phyloP scores from a whole-genome alignment of 1,140 invertebrate species.

The Heliothis virescens region DNA sequence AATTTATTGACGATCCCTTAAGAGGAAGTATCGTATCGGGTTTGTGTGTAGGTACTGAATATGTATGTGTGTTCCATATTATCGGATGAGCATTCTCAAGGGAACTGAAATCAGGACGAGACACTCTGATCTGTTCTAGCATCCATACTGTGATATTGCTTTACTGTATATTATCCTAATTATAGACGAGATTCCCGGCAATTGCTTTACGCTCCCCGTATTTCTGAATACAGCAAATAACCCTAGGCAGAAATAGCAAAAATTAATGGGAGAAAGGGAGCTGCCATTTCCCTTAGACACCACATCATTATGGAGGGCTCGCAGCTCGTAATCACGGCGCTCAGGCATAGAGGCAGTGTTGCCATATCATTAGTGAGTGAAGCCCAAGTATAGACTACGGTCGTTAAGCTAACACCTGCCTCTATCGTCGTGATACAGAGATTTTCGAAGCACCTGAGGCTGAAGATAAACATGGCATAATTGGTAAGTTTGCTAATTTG shows the following conservation, averaged over 20 bases:
- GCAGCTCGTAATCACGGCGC: neutral
- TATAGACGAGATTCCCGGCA: neutral
- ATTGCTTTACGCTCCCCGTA: neutral
- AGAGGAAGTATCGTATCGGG: slow-evolving; percentile 15
- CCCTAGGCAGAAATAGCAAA: neutral
- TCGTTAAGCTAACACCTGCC: neutral
- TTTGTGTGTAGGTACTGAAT: neutral
- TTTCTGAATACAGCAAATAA: neutral
- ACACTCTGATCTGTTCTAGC: neutral
- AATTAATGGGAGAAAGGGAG: neutral
- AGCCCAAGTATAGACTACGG: neutral
- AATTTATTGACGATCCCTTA: slow-evolving; percentile 31
- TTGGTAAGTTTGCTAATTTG: no score
- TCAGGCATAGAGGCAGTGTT: neutral
- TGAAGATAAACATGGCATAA: no score
- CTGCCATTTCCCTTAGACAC: neutral
- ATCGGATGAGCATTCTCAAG: neutral
- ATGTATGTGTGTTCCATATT: neutral
- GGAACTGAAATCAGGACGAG: neutral
- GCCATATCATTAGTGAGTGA: slow-evolving; percentile 6
- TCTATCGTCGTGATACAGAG: neutral
- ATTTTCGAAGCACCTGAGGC: neutral
- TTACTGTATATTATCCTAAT: neutral
- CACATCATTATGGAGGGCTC: slow-evolving; percentile 7
- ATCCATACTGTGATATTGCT: neutral